Base-by-base conservation (phyloP, 1,140 invertebrate species). In the Brachionus asplanchnoidis region DNA sequence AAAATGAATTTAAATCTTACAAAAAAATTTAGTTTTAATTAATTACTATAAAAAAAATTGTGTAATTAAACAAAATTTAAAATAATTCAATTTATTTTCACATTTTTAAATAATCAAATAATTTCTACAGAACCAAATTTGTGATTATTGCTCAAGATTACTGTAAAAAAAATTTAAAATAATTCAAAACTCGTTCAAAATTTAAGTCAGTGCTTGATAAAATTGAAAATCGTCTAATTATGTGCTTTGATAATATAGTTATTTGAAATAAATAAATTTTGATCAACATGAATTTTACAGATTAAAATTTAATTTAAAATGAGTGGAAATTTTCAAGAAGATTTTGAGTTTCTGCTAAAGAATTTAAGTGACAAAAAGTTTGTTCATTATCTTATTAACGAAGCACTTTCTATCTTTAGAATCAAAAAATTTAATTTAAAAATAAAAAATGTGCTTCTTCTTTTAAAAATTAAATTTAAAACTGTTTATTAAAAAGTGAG, bases 251-350 rank as follows among this genome's bases (percentile, higher is more conserved):
- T 46, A 6, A 28, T 28, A n/a, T n/a, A n/a, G n/a, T n/a, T n/a
- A n/a, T n/a, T n/a, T n/a, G n/a, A 23, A 42, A n/a, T 46, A 7
- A 7, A 3, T 50, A 50, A 50, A 44, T 23, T 46, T 77, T 26
- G 12, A 73, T 73, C 17, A 20, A 73, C 40, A 73, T 42, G 40
- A 73, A 40, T 73, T 73, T 42, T 40, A 12, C 1, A 73, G 9
- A 20, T 60, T 26, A 8, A 42, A 73, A 73, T 40, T 20, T 3
- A 46, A 46, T 14, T 46, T 46, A 42, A 73, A 73, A 77, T 77
- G 73, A 77, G 73, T 50, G 73, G 44, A 50, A 82, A 82, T 82
- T 82, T 82, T 68, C 79, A 82, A 46, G 79, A 82, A 82, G 79
- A 82, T 82, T 82, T 82, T 65, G 50, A 82, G 32, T 82, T 82